Base-by-base conservation (phyloP, 2,797 vertebrate genomes). In the Acanthurus leucopareius region DNA sequence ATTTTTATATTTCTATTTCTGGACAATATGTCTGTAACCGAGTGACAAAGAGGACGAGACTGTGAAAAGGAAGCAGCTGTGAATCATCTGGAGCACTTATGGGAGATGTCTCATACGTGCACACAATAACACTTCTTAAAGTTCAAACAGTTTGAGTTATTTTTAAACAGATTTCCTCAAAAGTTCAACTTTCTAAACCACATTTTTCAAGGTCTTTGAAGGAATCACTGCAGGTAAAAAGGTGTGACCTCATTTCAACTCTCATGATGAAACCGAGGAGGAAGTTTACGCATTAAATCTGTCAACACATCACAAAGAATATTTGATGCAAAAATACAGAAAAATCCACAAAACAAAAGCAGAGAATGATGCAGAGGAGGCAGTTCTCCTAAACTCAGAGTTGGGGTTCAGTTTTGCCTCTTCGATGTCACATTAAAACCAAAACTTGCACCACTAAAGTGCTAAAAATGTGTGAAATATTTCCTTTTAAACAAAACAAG, bases 1-100 rank as follows among this genome's bases (percentile, higher is more conserved):
- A 32, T 28, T 57, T 67, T 62, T 38, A 57, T 69, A 15, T 59
- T 19, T 64, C 47, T 53, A 35, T 20, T 45, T 22, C 28, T n/a
- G 40, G n/a, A 54, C 25, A 19, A 47, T 35, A 15, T 47, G 17
- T 42, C 20, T 22, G 20, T 44, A 4, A 44, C 32, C 67, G 16
- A 32, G 28, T 42, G 38, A 44, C 53, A 48, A 63, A 59, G 58
- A 61, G 10, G 25, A 44, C 16, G 35, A 59, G n/a, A 75, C 2
- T 19, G 35, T 19, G n/a, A 73, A 56, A n/a, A 8, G 20, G 25
- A 75, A 42, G 14, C 44, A 54, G 57, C 28, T n/a, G 42, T 56
- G 25, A 38, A 69, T 56, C 49, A 63, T 62, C 28, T 51, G 35
- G 17, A 77, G 51, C 28, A 69, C 11, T 5, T 32, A 14, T 7